phyloP scores from a whole-genome alignment of 2,888 invertebrate species.

The Apoda limacodes region DNA sequence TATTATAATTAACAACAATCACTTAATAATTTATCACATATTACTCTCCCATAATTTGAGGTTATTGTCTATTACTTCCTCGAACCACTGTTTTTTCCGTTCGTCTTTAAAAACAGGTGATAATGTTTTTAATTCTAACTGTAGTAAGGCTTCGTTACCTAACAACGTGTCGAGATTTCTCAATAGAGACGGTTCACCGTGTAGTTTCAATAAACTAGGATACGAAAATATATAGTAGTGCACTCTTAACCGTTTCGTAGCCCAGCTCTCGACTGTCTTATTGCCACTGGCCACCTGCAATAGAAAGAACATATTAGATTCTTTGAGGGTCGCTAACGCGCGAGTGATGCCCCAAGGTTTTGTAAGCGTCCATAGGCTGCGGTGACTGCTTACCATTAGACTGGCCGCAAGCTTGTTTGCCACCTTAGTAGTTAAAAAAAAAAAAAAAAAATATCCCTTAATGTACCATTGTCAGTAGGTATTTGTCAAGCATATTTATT shows the following conservation, averaged over 20 bases:
- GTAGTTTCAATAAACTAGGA: constrained; percentile 82
- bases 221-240: constrained; percentile 87
- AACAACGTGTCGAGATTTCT: constrained; percentile 78
- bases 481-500: no score
- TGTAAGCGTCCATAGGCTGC: no score
- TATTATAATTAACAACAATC: no score
- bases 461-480: no score
- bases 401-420: no score
- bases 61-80: constrained; percentile 90
- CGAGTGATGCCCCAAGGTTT: no score
- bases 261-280: constrained; percentile 82
- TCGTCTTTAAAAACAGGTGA: constrained; percentile 82
- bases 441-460: not conserved
- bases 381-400: no score
- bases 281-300: constrained; percentile 80
- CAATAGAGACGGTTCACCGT: constrained; percentile 80
- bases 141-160: constrained; percentile 85
- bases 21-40: constrained; percentile 72
- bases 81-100: constrained; percentile 83
- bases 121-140: constrained; percentile 83
- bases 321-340: no score
- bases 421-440: no score
- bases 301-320: no score
- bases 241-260: constrained; percentile 74
- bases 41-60: constrained; percentile 92